A percentile compares a stretch with the other conserved stretches of the same genome.
Conservation (phyloP, 2,888 invertebrate genomes). For the Myopa tessellatipennis region DNA sequence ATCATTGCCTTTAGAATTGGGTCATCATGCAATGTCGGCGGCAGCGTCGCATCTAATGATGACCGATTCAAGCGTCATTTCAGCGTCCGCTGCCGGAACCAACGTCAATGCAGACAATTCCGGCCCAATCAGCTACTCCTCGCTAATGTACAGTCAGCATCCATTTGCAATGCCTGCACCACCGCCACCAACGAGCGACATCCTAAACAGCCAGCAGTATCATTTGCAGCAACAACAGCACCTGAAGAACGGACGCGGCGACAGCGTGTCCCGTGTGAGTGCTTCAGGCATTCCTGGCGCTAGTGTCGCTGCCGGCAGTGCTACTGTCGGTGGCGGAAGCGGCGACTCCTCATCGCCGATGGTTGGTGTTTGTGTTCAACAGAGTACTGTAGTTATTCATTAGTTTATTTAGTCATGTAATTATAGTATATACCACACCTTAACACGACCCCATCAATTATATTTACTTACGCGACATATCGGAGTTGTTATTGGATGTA, state of each 20-base stretch:
- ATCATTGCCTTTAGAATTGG: slow-evolving; percentile 65
- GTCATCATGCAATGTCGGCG: slow-evolving; percentile 57
- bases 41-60: slow-evolving; percentile 66
- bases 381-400: slow-evolving; percentile 93
- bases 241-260: slow-evolving; percentile 42
- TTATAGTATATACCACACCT: slow-evolving; percentile 10
- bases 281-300: slow-evolving; percentile 36
- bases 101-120: slow-evolving; percentile 38
- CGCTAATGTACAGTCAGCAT: slow-evolving; percentile 51
- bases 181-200: slow-evolving; percentile 39
- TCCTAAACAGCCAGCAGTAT: slow-evolving; percentile 43
- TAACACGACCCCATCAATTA: neutral
- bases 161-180: slow-evolving; percentile 52
- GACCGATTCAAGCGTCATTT: slow-evolving; percentile 65
- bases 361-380: slow-evolving; percentile 90
- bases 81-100: slow-evolving; percentile 60
- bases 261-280: slow-evolving; percentile 41
- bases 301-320: slow-evolving; percentile 46
- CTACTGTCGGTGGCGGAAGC: slow-evolving; percentile 48
- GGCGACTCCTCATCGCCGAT: slow-evolving; percentile 79
- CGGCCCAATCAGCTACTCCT: slow-evolving; percentile 55
- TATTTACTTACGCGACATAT: slow-evolving; percentile 13
- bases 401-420: slow-evolving; percentile 51
- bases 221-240: slow-evolving; percentile 50
- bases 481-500: neutral